Evolutionary conservation across 2,888 invertebrate species (phyloP).

Genomic region (Mythimna albipuncta): DNA sequence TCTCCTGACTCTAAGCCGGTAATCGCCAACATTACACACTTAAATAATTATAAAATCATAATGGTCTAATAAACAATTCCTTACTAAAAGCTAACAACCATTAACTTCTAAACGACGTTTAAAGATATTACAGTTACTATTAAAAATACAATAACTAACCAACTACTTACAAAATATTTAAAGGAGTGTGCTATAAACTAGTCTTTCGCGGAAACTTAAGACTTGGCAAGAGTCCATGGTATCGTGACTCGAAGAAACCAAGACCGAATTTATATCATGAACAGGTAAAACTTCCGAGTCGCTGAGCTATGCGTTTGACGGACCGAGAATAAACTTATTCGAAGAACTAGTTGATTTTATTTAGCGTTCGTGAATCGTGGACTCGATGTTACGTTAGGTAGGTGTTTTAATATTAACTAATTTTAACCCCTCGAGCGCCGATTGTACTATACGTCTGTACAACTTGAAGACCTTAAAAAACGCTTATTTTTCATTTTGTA

Average conservation of each 20-base stretch:
- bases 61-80: not conserved
- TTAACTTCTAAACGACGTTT: not conserved
- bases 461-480: too few relatives aligned
- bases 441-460: too few relatives aligned
- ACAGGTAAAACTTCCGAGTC: slow-evolving; percentile 59
- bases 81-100: not conserved
- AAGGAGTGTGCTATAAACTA: slow-evolving; percentile 34
- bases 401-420: too few relatives aligned
- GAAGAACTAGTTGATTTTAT: slow-evolving; percentile 17
- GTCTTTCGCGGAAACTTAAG: slow-evolving; percentile 42
- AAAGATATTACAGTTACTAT: slow-evolving; percentile 7
- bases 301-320: slow-evolving; percentile 20
- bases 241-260: slow-evolving; percentile 20
- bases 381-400: not conserved
- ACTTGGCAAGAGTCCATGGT: slow-evolving; percentile 56
- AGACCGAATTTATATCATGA: slow-evolving; percentile 33
- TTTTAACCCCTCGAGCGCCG: too few relatives aligned
- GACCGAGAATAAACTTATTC: slow-evolving; percentile 33
- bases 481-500: too few relatives aligned
- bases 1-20: too few relatives aligned
- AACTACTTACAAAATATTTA: slow-evolving; percentile 41
- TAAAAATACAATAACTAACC: slow-evolving; percentile 40
- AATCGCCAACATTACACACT: too few relatives aligned
- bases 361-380: not conserved
- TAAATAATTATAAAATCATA: too few relatives aligned